Base-by-base conservation (phyloP, 1,140 invertebrate species). In the Panagrolaimus sp. region DNA sequence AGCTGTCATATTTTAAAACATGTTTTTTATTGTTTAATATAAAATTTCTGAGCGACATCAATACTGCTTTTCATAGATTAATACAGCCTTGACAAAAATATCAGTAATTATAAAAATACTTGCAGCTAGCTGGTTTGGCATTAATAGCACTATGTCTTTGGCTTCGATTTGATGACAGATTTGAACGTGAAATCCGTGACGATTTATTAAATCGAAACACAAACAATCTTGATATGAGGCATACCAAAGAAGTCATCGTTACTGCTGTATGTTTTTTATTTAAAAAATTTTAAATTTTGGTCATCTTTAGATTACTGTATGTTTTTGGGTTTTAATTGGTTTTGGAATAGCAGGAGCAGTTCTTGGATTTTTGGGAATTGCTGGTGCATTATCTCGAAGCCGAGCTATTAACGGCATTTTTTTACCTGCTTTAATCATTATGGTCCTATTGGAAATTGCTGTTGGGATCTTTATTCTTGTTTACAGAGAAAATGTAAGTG, bases 281-380 rank as follows among this genome's bases (percentile, higher is more conserved):
- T 21, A 32, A 24, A 14, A 43, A 43, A 28, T 17, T 32, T 26
- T 44, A 43, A 21, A 2, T 12, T 58, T 58, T 26, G 21, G 21
- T 21, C 12, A 43, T 21, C 47, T 68, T n/a, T 26, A 73, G 72
- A 66, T 66, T 43, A 17, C 43, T 7, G 46, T 72, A 21, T n/a
- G 28, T 28, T 76, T 73, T 43, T 73, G 74, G 74, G 32, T 68
- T 38, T 15, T 73, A 26, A 44, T 73, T 14, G 74, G 74, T n/a
- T 43, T 76, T 12, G 32, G 28, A 21, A 43, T 64, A 14, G 58
- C 63, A 9, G 26, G 71, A 7, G 24, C 46, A 9, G 5, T 75
- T 38, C 14, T 73, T 26, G 63, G 72, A 26, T 48, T 73, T n/a
- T 43, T 76, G 17, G 72, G 72, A 32, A 74, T 73, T 26, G n/a